These are phyloP conservation scores for Hydrolagus affinis DNA, from an alignment of 2,113 vertebrate species.

Conservation along the genomic window DNA sequence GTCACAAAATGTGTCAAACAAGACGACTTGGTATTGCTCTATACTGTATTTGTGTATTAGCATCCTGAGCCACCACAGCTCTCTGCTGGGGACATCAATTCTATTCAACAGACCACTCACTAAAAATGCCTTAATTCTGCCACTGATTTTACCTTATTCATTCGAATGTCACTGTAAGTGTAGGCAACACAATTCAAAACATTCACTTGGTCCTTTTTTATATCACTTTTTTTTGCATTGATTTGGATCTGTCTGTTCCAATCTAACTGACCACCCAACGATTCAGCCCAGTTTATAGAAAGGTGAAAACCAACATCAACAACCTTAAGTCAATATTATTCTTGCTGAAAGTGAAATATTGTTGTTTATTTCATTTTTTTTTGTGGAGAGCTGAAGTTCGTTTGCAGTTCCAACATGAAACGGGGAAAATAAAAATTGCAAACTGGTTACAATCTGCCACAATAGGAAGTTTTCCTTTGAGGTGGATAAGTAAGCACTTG, in stretches of 20 bases:
- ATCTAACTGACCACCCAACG: not conserved
- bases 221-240: not conserved
- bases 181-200: not conserved
- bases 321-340: not conserved
- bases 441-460: conserved; percentile 34
- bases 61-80: no score
- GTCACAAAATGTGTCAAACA: no score
- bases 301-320: not conserved
- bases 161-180: not conserved
- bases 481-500: conserved; percentile 40
- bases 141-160: not conserved
- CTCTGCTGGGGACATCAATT: no score
- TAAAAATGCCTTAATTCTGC: not conserved
- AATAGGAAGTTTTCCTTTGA: conserved; percentile 43
- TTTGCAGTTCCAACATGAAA: not conserved
- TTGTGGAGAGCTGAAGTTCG: not conserved
- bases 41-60: no score
- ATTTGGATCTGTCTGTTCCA: not conserved
- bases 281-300: not conserved
- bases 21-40: no score
- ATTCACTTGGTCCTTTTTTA: not conserved
- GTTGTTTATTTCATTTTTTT: not conserved
- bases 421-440: not conserved
- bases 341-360: not conserved
- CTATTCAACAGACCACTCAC: no score